Conservation (phyloP, 2,888 invertebrate genomes). For the Phragmatobia fuliginosa region DNA sequence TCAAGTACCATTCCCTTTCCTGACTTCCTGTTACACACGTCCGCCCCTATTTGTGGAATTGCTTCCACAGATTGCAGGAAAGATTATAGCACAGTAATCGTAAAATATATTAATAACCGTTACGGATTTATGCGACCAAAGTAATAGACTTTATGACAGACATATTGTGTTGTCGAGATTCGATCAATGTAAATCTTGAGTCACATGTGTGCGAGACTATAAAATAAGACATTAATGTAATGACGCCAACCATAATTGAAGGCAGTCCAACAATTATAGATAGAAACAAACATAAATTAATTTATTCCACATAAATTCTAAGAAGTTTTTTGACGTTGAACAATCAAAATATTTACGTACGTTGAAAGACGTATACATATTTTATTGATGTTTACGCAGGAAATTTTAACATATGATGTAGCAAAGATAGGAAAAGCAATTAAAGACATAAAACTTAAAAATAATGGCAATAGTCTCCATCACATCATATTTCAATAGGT, state of each 20-base stretch:
- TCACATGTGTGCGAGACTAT: constrained; percentile 20
- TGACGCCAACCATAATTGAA: constrained; percentile 27
- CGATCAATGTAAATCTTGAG: constrained; percentile 9
- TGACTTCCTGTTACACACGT: not conserved
- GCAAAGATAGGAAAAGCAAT: not conserved
- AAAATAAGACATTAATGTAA: constrained; percentile 24
- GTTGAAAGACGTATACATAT: not conserved
- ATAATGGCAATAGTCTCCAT: not conserved
- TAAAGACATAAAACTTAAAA: not conserved
- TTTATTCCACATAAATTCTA: not conserved
- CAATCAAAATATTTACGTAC: not conserved
- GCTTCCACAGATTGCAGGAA: not conserved
- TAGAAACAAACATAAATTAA: constrained; percentile 1
- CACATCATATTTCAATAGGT: no score
- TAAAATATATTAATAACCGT: not conserved
- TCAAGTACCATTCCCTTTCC: not conserved
- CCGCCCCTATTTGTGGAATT: no score
- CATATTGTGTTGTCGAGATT: not conserved
- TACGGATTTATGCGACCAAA: not conserved
- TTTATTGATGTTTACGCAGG: not conserved
- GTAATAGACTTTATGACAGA: not conserved
- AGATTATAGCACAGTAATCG: not conserved
- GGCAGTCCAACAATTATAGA: constrained; percentile 5
- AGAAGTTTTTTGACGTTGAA: not conserved
- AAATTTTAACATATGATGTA: not conserved